Evolutionary conservation across 2,888 invertebrate species (phyloP).

Genomic region (Temnothorax ravouxi): DNA sequence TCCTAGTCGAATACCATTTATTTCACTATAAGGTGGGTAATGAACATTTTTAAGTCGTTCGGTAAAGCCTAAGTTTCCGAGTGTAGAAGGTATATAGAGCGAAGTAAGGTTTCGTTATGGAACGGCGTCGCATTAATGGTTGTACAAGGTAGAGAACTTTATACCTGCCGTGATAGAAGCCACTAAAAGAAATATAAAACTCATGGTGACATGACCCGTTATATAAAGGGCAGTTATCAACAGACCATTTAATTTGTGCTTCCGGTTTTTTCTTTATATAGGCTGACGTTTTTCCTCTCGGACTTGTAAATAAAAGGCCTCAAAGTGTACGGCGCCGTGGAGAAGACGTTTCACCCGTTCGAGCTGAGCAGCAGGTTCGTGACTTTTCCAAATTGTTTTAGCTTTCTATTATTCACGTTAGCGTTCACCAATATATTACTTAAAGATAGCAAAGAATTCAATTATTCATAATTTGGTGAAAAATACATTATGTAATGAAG

Average conservation of each 20-base stretch:
- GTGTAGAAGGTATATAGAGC: constrained; percentile 5
- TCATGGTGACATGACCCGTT: constrained; percentile 54
- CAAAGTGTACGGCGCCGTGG: constrained; percentile 90
- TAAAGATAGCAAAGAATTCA: neutral
- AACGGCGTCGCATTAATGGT: constrained; percentile 76
- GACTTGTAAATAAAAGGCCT: constrained; percentile 88
- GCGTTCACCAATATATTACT: neutral
- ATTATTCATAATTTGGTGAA: constrained; percentile 15
- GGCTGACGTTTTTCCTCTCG: constrained; percentile 87
- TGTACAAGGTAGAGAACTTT: constrained; percentile 82
- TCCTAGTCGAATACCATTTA: neutral
- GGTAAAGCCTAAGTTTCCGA: neutral
- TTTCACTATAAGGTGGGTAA: constrained; percentile 7
- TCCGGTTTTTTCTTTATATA: constrained; percentile 83
- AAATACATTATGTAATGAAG: neutral
- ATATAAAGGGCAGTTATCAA: constrained; percentile 29
- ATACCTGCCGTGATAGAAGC: constrained; percentile 83
- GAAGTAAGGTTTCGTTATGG: constrained; percentile 43
- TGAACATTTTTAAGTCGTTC: constrained; percentile 26
- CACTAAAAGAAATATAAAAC: constrained; percentile 79
- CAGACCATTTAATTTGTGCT: constrained; percentile 60
- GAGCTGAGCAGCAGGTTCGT: constrained; percentile 88
- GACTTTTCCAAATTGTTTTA: neutral
- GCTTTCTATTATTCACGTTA: neutral
- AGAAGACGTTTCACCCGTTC: constrained; percentile 89